These are phyloP conservation scores for Centropus bengalensis DNA, from an alignment of 2,113 vertebrate species.

Conservation along the genomic window DNA sequence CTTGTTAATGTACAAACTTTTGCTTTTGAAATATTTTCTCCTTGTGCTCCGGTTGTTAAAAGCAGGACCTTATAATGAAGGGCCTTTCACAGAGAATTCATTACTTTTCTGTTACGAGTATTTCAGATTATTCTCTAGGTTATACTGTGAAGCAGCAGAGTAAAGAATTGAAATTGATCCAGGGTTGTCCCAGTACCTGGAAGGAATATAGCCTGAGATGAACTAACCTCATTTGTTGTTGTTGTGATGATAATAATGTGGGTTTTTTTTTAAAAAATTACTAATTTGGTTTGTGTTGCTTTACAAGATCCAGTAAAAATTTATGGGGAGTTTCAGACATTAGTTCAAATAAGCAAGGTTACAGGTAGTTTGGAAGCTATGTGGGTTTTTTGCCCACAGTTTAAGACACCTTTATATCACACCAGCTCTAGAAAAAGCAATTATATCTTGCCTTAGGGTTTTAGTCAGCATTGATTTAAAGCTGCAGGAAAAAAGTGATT, in stretches of 20 bases:
- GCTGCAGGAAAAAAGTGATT: slow-evolving; percentile 34
- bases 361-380: neutral
- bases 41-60: neutral
- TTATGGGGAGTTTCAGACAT: neutral
- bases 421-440: slow-evolving; percentile 31
- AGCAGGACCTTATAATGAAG: neutral
- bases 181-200: neutral
- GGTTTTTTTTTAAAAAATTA: neutral
- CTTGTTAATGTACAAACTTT: neutral
- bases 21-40: neutral
- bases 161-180: neutral
- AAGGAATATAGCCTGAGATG: neutral
- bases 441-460: neutral
- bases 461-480: slow-evolving; percentile 33
- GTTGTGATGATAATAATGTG: no score
- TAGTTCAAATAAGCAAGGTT: neutral
- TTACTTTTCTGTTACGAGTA: neutral
- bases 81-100: neutral
- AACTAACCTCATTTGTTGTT: neutral
- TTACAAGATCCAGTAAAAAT: neutral
- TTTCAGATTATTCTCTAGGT: neutral
- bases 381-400: neutral
- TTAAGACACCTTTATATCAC: neutral
- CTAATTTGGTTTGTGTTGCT: neutral
- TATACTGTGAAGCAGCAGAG: neutral